A percentile compares a stretch with the other conserved stretches of the same genome.
Evolutionary conservation across 2,888 invertebrate species (phyloP).

Genomic region (Panorpa germanica): DNA sequence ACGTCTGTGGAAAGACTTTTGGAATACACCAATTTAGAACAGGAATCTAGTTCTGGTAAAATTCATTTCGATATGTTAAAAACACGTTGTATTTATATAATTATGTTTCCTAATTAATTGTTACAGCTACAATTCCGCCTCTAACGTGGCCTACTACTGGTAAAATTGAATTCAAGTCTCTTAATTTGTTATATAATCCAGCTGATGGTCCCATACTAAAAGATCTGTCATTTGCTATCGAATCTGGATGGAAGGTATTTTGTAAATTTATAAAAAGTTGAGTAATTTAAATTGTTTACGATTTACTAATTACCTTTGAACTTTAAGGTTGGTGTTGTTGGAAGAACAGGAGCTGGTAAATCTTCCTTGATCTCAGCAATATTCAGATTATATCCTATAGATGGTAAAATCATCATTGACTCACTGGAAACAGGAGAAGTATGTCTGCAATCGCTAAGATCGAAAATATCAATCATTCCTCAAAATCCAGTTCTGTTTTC

Average conservation of each 20-base stretch:
- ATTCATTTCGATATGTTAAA: slow-evolving; percentile 26
- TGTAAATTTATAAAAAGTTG: too few species aligned
- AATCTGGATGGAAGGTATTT: too few species aligned
- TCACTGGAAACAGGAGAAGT: slow-evolving; percentile 23
- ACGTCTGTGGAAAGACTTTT: slow-evolving; percentile 54
- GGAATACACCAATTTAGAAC: slow-evolving; percentile 47
- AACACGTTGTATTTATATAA: slow-evolving; percentile 9
- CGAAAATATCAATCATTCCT: slow-evolving; percentile 39
- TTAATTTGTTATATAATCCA: too few species aligned
- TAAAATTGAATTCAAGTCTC: too few species aligned
- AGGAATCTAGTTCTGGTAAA: slow-evolving; percentile 26
- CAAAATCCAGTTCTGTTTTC: slow-evolving; percentile 56
- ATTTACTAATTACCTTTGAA: not conserved
- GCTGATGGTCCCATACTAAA: too few species aligned
- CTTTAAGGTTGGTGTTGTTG: slow-evolving; percentile 53
- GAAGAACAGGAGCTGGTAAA: slow-evolving; percentile 50
- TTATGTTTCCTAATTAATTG: too few species aligned
- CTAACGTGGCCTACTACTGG: too few species aligned
- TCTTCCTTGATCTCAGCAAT: slow-evolving; percentile 28
- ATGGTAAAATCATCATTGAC: slow-evolving; percentile 33
- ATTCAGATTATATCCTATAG: slow-evolving; percentile 28
- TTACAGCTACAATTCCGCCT: too few species aligned
- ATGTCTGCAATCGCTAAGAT: slow-evolving; percentile 31
- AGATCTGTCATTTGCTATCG: too few species aligned
- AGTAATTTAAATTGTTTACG: too few species aligned